These are phyloP conservation scores for Ditylenchus dipsaci DNA, from an alignment of 1,140 invertebrate genomes.

Conservation along the genomic window DNA sequence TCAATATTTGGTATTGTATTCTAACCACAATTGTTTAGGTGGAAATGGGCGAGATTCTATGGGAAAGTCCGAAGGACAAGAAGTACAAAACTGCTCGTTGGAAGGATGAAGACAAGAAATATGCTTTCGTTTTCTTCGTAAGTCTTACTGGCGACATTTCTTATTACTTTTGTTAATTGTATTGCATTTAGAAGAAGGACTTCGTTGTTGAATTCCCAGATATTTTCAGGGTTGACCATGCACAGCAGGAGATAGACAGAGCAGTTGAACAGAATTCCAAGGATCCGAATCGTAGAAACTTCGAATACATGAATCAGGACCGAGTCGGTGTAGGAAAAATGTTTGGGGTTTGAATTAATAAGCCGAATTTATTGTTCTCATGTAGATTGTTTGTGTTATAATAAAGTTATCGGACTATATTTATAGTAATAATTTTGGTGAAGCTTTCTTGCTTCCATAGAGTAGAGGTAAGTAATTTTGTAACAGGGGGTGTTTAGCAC, in stretches of 20 bases:
- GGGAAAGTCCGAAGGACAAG: conserved; percentile 33
- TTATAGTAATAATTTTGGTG: too few relatives aligned
- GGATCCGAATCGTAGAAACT: conserved; percentile 9
- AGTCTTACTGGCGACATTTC: conserved; percentile 13
- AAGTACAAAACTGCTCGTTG: conserved; percentile 46
- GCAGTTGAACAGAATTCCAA: background rate
- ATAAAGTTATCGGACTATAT: too few relatives aligned
- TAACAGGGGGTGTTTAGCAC: too few relatives aligned
- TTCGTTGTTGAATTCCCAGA: conserved; percentile 23
- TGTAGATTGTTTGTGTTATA: too few relatives aligned
- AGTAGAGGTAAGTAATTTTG: too few relatives aligned
- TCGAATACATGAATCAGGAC: conserved; percentile 9
- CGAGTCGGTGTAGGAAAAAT: conserved; percentile 22
- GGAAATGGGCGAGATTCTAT: conserved; percentile 50
- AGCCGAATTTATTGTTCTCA: too few relatives aligned
- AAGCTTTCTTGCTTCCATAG: too few relatives aligned
- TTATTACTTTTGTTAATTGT: conserved; percentile 1
- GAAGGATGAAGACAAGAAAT: conserved; percentile 57
- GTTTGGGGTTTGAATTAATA: conserved; percentile 4
- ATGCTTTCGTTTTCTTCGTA: conserved; percentile 51
- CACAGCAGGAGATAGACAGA: conserved; percentile 3
- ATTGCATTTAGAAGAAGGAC: conserved; percentile 20
- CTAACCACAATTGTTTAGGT: conserved; percentile 30
- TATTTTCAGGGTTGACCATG: background rate
- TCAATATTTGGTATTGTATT: background rate